These are phyloP conservation scores for Eurosta solidaginis DNA, from an alignment of 1,140 invertebrate species.

Conservation along the genomic window DNA sequence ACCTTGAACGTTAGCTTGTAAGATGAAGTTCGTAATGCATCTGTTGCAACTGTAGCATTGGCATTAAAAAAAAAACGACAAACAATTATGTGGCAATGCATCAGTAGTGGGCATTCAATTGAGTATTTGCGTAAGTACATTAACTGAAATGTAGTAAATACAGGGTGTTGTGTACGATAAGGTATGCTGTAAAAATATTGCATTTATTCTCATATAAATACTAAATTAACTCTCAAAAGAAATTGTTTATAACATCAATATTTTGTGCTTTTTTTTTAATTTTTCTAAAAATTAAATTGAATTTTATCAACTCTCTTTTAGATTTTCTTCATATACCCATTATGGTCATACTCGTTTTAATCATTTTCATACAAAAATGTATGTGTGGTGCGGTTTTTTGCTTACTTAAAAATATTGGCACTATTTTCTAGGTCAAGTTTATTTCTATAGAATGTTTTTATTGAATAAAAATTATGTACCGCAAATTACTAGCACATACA, in stretches of 20 bases:
- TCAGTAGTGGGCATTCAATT: not conserved
- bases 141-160: not conserved
- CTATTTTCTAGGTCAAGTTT: slow-evolving; percentile 10
- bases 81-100: not conserved
- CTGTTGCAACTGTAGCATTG: not conserved
- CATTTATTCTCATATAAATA: no score
- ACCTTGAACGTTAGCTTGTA: not conserved
- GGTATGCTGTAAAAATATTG: not conserved
- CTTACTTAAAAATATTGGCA: not conserved
- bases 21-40: not conserved
- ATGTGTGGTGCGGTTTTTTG: not conserved
- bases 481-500: not conserved
- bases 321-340: not conserved
- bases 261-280: no score
- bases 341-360: not conserved
- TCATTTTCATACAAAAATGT: not conserved
- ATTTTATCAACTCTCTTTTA: no score
- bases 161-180: not conserved
- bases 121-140: no score
- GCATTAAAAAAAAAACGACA: not conserved
- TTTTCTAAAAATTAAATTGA: no score
- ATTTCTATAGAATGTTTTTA: slow-evolving; percentile 4
- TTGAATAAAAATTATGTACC: not conserved
- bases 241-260: no score
- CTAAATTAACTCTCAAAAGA: no score